A percentile compares a stretch with the other conserved stretches of the same genome.
Conservation (phyloP, 2,797 vertebrate genomes). For the Acropternis orthonyx region DNA sequence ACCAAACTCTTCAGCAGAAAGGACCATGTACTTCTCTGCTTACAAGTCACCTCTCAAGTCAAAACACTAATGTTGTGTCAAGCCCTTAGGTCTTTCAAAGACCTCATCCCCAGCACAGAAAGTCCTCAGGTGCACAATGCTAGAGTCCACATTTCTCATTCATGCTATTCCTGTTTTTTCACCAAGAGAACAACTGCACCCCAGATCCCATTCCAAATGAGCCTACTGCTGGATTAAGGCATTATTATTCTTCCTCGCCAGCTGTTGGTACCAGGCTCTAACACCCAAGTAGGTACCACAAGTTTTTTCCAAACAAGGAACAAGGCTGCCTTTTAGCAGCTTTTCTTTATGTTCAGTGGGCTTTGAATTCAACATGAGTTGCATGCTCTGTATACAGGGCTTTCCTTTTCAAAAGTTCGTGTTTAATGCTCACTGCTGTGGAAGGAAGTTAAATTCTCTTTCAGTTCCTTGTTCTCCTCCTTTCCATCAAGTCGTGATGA, state of each 20-base stretch:
- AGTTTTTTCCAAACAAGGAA: background rate
- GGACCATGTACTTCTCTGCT: background rate
- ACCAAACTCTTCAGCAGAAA: background rate
- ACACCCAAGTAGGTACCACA: background rate
- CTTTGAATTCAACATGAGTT: background rate
- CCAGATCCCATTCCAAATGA: background rate
- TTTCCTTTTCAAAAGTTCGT: background rate
- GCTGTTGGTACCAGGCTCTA: background rate
- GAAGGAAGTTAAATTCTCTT: background rate
- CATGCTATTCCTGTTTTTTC: background rate
- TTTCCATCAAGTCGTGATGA: background rate
- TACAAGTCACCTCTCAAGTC: background rate
- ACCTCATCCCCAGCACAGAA: background rate
- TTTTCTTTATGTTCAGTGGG: background rate
- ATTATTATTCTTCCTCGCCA: background rate
- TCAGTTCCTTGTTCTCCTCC: background rate
- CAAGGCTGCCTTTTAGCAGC: background rate
- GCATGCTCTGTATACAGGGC: background rate
- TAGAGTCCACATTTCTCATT: background rate
- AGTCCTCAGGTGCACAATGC: background rate
- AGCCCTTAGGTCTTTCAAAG: background rate
- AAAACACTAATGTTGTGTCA: background rate
- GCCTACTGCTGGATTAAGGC: background rate
- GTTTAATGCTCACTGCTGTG: background rate
- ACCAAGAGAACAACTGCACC: background rate